Conservation (phyloP, 2,888 invertebrate genomes). For the Dolichomitus sp. region DNA sequence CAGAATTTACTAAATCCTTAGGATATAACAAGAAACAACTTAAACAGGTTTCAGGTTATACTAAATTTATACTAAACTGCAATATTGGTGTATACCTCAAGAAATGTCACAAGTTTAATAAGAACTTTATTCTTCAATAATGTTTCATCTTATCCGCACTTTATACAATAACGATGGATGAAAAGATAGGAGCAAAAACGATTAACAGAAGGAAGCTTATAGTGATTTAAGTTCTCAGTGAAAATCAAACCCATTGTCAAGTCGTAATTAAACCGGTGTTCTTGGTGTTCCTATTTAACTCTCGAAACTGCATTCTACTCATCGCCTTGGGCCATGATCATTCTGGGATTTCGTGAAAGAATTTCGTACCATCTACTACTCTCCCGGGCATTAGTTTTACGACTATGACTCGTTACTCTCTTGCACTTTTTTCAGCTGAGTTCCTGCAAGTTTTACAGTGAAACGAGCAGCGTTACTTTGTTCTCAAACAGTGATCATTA, state of each 20-base stretch:
- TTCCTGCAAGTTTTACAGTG: conserved; percentile 13
- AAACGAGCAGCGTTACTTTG: conserved; percentile 5
- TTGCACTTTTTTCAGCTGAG: not conserved
- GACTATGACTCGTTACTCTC: not conserved
- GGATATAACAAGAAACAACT: not conserved
- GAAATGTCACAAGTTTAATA: not conserved
- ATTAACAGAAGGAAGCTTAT: not conserved
- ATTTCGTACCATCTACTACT: not conserved
- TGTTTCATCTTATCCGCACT: not conserved
- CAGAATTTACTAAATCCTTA: conserved; percentile 15
- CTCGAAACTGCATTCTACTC: not conserved
- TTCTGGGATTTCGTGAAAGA: not conserved
- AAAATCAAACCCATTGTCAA: not conserved
- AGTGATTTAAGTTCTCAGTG: not conserved
- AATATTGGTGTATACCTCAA: not conserved
- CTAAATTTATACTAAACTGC: not conserved
- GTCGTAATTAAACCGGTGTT: conserved; percentile 1
- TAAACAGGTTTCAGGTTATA: not conserved
- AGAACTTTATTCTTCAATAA: not conserved
- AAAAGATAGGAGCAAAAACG: not conserved
- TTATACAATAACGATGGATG: not conserved
- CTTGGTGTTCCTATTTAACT: conserved; percentile 4
- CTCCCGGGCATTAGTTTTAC: conserved; percentile 6
- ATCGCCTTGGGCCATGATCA: not conserved
- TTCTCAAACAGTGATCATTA: conserved; percentile 12